Evolutionary conservation across 2,113 vertebrate genomes (phyloP).

Genomic region (Calonectris borealis): DNA sequence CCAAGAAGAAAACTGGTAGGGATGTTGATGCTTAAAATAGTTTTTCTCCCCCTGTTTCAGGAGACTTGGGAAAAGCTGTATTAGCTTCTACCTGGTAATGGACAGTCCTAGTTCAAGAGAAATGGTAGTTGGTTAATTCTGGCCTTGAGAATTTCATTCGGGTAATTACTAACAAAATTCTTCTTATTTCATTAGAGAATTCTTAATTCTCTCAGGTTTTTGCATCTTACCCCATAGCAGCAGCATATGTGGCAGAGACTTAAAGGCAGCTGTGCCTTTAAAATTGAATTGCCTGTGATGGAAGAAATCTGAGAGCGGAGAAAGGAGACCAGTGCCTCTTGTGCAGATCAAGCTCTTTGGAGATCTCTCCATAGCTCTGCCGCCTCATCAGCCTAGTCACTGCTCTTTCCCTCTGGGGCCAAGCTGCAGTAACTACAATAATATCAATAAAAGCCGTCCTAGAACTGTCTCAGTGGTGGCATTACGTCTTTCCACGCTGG

Average conservation of each 20-base stretch:
- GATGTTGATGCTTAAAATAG: background rate
- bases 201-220: background rate
- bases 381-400: background rate
- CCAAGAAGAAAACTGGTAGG: background rate
- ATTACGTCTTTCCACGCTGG: background rate
- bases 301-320: constrained; percentile 46
- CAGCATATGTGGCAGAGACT: background rate
- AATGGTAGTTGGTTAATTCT: background rate
- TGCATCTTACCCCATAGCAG: background rate
- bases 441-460: background rate
- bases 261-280: constrained; percentile 31
- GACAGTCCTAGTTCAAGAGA: background rate
- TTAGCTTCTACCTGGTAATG: background rate
- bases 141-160: background rate
- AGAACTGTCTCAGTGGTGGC: background rate
- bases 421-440: background rate
- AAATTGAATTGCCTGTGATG: background rate
- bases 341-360: background rate
- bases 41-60: background rate
- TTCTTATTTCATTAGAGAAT: background rate
- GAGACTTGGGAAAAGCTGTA: background rate
- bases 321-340: background rate
- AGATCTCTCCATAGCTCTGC: background rate
- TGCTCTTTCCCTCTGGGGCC: background rate
- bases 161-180: background rate